Evolutionary conservation across 2,113 vertebrate species (phyloP).

Genomic region (Struthidea cinerea): DNA sequence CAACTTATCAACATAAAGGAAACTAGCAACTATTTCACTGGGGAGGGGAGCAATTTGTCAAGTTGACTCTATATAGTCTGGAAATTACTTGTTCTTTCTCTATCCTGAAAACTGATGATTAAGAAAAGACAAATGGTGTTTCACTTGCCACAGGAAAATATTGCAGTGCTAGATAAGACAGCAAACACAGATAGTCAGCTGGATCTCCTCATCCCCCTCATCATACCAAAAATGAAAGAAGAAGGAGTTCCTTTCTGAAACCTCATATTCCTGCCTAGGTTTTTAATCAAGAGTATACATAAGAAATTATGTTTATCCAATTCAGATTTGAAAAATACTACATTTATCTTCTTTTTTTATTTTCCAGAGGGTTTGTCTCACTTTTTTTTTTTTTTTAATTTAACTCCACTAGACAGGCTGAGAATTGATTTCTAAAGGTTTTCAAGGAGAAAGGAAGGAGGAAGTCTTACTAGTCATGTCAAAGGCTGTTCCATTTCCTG

Average conservation of each 20-base stretch:
- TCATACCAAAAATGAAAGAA: slow-evolving; percentile 13
- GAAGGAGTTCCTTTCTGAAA: not conserved
- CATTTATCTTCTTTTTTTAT: not conserved
- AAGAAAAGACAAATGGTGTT: not conserved
- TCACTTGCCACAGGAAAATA: not conserved
- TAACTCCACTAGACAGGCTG: not conserved
- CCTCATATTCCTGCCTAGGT: not conserved
- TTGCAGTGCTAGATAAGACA: not conserved
- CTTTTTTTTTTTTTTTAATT: not conserved
- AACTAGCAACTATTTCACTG: not conserved
- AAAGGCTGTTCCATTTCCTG: slow-evolving; percentile 5
- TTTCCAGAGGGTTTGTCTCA: not conserved
- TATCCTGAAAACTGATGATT: not conserved
- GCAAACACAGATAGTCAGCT: not conserved
- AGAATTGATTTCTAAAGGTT: not conserved
- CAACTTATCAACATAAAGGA: not conserved
- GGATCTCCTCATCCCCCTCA: not conserved
- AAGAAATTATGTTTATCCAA: not conserved
- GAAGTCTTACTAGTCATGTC: not conserved
- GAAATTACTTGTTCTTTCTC: not conserved
- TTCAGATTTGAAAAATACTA: not conserved
- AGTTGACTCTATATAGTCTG: not conserved
- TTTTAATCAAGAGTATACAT: not conserved
- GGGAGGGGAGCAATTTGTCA: not conserved
- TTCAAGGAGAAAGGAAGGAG: not conserved